Base-by-base conservation (phyloP, 2,797 vertebrate genomes). In the Enteromius mattozi region DNA sequence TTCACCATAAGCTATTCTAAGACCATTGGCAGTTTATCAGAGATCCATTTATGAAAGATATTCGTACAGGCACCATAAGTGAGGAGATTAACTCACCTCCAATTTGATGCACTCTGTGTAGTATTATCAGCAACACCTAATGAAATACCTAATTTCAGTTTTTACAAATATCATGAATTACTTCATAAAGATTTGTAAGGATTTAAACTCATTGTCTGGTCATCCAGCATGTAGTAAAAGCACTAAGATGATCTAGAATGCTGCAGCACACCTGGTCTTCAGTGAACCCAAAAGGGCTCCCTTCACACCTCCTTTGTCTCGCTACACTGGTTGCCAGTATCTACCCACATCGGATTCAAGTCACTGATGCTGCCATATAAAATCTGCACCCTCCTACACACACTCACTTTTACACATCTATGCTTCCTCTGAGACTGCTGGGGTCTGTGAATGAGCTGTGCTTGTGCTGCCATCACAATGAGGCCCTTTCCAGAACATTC, bases 341-440 rank as follows among this genome's bases (percentile, higher is more conserved):
- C 47, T 51, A 14, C 30, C 30, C 49, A 75, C 72, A 56, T 76
- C 74, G 56, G 74, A 56, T 24, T 76, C 19, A 76, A 56, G 30
- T 33, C 33, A 5, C 19, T 68, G 65, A 68, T 37, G 65, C 33
- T 68, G 33, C 17, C 49, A 76, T 37, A 37, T n/a, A 37, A 56
- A 56, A 76, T 54, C 72, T 76, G 19, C 72, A 56, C 49, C 49
- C 12, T 37, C 74, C 74, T 40, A 40, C 19, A 76, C 6, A 35
- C 74, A 56, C 21, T 7, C 19, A 56, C 4, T 56, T 56, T 37
- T 9, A 56, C 49, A 37, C 3, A 21, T 56, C 74, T 56, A 16
- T 16, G 74, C 33, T 37, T 76, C 33, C 27, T 51, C 17, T 6
- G 71, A 74, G 27, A 74, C 27, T 72, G 45, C 45, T 51, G 30